A percentile compares a stretch with the other conserved stretches of the same genome.
These are phyloP conservation scores for Pseudopleuronectes americanus DNA, from an alignment of 2,797 vertebrate genomes.

Conservation along the genomic window DNA sequence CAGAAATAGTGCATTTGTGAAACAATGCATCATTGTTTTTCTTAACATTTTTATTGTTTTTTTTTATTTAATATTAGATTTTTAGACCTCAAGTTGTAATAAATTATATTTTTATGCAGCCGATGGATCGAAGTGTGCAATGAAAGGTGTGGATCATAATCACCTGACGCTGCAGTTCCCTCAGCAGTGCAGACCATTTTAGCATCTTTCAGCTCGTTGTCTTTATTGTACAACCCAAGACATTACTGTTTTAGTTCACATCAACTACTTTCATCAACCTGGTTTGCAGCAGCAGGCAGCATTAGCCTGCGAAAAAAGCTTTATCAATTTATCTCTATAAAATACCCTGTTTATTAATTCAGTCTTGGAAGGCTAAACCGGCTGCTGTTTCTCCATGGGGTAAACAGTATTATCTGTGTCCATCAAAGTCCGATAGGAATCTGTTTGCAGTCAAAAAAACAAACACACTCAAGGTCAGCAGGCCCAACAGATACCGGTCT, in stretches of 20 bases:
- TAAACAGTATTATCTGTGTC: slow-evolving; percentile 48
- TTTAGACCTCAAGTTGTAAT: neutral
- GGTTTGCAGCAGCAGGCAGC: neutral
- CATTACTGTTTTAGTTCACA: neutral
- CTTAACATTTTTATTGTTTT: neutral
- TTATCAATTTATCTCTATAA: neutral
- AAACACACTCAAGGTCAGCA: slow-evolving; percentile 63
- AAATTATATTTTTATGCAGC: neutral
- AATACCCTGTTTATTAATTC: slow-evolving; percentile 10
- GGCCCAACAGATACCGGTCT: slow-evolving; percentile 46
- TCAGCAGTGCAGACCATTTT: neutral
- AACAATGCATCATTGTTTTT: slow-evolving; percentile 5
- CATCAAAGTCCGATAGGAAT: slow-evolving; percentile 50
- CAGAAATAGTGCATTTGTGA: neutral
- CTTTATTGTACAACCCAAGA: neutral
- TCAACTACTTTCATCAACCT: neutral
- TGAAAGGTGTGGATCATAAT: neutral
- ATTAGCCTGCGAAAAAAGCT: neutral
- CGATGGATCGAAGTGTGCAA: neutral
- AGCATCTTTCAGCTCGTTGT: neutral
- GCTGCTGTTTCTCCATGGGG: slow-evolving; percentile 16
- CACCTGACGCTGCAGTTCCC: neutral
- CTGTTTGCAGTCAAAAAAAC: slow-evolving; percentile 50
- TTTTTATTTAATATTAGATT: neutral
- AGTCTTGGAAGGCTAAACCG: slow-evolving; percentile 37